phyloP scores from a whole-genome alignment of 2,113 vertebrate genomes.

The Forbesichthys papilliferus region DNA sequence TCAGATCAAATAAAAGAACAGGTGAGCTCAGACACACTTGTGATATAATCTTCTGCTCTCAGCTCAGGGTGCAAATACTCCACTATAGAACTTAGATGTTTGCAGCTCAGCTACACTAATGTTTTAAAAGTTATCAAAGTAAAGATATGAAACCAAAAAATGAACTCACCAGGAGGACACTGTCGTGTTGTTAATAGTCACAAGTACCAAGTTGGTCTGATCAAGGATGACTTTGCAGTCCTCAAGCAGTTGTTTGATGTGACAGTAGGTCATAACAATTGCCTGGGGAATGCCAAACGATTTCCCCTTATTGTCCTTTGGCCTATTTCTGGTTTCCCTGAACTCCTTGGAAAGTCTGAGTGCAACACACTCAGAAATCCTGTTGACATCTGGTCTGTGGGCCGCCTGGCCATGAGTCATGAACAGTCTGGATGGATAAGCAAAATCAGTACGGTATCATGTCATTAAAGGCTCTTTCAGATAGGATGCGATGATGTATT shows the following conservation, averaged over 20 bases:
- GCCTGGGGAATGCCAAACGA: neutral
- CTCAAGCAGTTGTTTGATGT: neutral
- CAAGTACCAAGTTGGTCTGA: neutral
- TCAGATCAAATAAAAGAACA: too few species aligned
- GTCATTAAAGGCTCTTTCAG: neutral
- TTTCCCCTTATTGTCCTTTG: constrained; percentile 17
- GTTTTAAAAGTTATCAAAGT: neutral
- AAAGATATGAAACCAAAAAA: neutral
- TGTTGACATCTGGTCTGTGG: neutral
- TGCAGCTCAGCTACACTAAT: too few species aligned
- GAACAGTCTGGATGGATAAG: constrained; percentile 16
- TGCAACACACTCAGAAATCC: constrained; percentile 27
- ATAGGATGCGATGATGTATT: neutral
- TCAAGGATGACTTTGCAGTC: neutral
- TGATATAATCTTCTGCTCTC: too few species aligned
- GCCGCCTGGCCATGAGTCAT: constrained; percentile 37
- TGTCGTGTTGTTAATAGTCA: neutral
- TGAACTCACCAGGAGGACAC: neutral
- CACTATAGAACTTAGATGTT: too few species aligned
- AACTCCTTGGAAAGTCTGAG: constrained; percentile 27
- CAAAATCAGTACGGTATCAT: neutral
- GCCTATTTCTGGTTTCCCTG: constrained; percentile 32
- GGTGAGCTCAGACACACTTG: too few species aligned
- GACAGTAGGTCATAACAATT: neutral
- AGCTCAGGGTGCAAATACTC: too few species aligned